These are phyloP conservation scores for Bradypus variegatus DNA, from an alignment of 2,797 vertebrate genomes.

Conservation along the genomic window DNA sequence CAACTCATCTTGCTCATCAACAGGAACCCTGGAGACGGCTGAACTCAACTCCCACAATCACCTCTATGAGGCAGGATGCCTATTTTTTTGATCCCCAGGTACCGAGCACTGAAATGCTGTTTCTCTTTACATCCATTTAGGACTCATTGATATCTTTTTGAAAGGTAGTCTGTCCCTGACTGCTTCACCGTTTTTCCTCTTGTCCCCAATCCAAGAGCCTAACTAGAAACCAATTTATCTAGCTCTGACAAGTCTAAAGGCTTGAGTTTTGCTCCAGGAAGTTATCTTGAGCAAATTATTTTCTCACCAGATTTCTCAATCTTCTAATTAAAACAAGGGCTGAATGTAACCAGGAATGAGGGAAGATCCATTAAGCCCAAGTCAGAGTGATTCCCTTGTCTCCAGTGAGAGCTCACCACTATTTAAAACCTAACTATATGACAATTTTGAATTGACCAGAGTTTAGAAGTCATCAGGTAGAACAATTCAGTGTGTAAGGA, in stretches of 20 bases:
- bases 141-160: slow-evolving; percentile 9
- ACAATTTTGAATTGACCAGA: neutral
- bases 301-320: neutral
- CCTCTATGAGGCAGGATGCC: slow-evolving; percentile 70
- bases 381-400: neutral
- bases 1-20: slow-evolving; percentile 75
- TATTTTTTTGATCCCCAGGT: slow-evolving; percentile 72
- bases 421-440: neutral
- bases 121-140: neutral
- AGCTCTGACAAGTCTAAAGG: neutral
- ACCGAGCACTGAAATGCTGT: neutral
- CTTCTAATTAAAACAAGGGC: neutral
- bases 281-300: neutral
- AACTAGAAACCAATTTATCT: neutral
- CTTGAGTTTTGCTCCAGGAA: slow-evolving; percentile 1
- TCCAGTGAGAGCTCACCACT: neutral
- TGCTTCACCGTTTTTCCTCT: slow-evolving; percentile 13
- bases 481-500: neutral
- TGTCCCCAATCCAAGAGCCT: neutral
- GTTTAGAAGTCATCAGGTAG: neutral
- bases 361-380: neutral
- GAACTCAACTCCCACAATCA: slow-evolving; percentile 67
- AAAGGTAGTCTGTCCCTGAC: neutral
- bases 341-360: neutral
- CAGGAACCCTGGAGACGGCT: slow-evolving; percentile 83